A percentile compares a stretch with the other conserved stretches of the same genome.
Evolutionary conservation across 2,797 vertebrate genomes (phyloP).

Genomic region (Rhinophrynus dorsalis): DNA sequence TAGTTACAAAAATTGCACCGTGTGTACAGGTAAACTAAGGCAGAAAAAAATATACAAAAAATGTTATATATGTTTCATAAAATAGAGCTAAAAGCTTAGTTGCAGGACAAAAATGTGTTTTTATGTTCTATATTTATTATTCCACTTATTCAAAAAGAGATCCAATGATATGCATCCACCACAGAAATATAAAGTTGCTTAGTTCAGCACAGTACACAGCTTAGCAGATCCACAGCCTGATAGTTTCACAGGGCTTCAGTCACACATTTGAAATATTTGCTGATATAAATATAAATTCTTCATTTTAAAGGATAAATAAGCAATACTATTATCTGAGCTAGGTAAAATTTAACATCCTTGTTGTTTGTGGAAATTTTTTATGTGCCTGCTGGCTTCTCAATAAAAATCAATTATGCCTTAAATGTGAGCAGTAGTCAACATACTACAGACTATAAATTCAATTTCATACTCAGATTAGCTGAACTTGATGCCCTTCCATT

Average conservation of each 20-base stretch:
- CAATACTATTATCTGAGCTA: conserved; percentile 75
- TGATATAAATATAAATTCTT: conserved; percentile 78
- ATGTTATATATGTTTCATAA: too few species aligned
- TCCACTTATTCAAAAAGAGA: conserved; percentile 65
- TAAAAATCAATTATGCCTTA: conserved; percentile 93
- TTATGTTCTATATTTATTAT: conserved; percentile 68
- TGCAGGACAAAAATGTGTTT: too few species aligned
- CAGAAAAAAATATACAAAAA: neutral
- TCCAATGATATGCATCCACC: conserved; percentile 58
- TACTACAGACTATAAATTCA: conserved; percentile 82
- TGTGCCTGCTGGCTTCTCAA: conserved; percentile 89
- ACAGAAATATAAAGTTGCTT: conserved; percentile 63
- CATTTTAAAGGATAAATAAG: conserved; percentile 80
- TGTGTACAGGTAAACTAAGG: conserved; percentile 10
- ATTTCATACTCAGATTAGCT: conserved; percentile 86
- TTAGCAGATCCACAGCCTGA: conserved; percentile 61
- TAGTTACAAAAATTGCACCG: conserved; percentile 11
- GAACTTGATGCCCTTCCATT: conserved; percentile 84
- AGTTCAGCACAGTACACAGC: conserved; percentile 52
- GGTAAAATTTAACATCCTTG: conserved; percentile 82
- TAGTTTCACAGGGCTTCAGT: conserved; percentile 69
- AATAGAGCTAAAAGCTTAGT: too few species aligned
- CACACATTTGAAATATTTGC: conserved; percentile 69
- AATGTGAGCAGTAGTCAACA: conserved; percentile 80
- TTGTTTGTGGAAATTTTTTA: conserved; percentile 83